A percentile compares a stretch with the other conserved stretches of the same genome.
phyloP scores from a whole-genome alignment of 2,113 vertebrate species.

The Cavia porcellus region DNA sequence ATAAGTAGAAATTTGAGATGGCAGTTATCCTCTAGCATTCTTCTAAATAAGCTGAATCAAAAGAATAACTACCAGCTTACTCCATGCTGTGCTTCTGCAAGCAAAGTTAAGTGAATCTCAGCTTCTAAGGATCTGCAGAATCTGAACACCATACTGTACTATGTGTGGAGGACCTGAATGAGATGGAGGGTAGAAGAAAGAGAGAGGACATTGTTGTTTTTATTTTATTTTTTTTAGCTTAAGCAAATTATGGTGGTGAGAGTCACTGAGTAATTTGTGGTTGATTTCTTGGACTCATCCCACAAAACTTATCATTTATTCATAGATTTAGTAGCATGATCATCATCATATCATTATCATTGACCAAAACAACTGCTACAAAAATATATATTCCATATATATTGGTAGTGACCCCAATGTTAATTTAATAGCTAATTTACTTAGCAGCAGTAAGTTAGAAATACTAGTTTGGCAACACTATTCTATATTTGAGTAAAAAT shows the following conservation, averaged over 20 bases:
- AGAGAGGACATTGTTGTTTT: not conserved
- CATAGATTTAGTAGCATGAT: not conserved
- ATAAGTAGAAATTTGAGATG: conserved; percentile 16
- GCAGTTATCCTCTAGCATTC: not conserved
- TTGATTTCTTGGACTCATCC: not conserved
- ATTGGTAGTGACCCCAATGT: not conserved
- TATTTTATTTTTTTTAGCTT: conserved; percentile 11
- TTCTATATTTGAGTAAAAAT: not conserved
- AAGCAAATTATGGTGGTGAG: not conserved
- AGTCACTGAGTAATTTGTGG: conserved; percentile 23
- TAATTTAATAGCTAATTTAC: not conserved
- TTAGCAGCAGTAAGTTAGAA: not conserved
- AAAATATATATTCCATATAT: not conserved
- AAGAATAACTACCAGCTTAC: not conserved
- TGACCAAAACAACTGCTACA: not conserved
- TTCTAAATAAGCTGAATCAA: conserved; percentile 3
- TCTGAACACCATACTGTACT: not conserved
- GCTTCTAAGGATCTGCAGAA: not conserved
- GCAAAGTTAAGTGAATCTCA: not conserved
- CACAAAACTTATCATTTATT: conserved; percentile 12
- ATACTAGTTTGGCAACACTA: not conserved
- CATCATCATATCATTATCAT: not conserved
- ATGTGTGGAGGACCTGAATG: not conserved
- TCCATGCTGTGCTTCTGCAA: not conserved
- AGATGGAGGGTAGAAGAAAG: not conserved